Conservation (phyloP, 2,797 vertebrate species). For the Linurgus olivaceus region DNA sequence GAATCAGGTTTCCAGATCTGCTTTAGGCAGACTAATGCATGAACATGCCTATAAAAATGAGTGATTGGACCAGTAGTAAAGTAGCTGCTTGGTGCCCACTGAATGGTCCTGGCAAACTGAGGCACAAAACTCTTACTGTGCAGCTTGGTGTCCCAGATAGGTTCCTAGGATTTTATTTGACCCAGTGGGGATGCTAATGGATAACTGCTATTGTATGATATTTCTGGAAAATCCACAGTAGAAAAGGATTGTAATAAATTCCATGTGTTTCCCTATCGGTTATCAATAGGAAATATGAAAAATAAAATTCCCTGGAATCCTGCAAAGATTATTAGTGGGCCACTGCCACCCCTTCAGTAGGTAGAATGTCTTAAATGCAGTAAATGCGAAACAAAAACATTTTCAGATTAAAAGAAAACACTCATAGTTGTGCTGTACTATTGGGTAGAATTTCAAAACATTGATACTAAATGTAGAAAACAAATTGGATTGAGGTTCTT, state of each 20-base stretch:
- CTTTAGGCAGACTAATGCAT: neutral
- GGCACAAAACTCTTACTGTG: neutral
- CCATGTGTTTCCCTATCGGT: neutral
- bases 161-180: neutral
- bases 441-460: constrained; percentile 13
- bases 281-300: neutral
- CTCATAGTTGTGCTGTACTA: constrained; percentile 10
- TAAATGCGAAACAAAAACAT: constrained; percentile 1
- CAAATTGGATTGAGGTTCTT: constrained; percentile 63
- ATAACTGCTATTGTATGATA: neutral
- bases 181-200: neutral
- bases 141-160: neutral
- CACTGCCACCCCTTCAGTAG: neutral
- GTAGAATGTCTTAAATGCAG: neutral
- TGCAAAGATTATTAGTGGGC: neutral
- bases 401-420: constrained; percentile 41
- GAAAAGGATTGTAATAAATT: neutral
- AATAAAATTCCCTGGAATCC: neutral
- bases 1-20: neutral
- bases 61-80: neutral
- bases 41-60: neutral
- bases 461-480: constrained; percentile 46
- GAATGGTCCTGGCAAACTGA: neutral
- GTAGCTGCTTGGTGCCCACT: neutral
- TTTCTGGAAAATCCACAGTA: neutral